phyloP scores from a whole-genome alignment of 2,888 invertebrate species.

The Sphaeridia pumilis region DNA sequence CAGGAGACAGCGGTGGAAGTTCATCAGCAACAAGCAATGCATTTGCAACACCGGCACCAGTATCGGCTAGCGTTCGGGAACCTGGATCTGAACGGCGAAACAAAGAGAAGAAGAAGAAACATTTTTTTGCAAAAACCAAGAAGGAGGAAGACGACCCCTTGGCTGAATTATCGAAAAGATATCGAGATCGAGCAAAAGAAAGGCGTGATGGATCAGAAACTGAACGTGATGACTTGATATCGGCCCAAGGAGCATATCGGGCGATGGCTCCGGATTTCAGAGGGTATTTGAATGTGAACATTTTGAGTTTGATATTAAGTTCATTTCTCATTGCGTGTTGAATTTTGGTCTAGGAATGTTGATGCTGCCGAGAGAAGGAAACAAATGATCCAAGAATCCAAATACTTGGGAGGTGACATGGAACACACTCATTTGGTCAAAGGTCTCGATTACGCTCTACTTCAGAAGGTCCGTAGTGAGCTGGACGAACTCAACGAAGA shows the following conservation, averaged over 20 bases:
- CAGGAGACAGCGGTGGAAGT: conserved; percentile 40
- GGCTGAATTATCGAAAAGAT: conserved; percentile 85
- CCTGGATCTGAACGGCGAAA: conserved; percentile 26
- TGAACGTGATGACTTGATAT: conserved; percentile 70
- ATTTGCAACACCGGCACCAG: conserved; percentile 28
- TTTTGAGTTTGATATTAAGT: no score
- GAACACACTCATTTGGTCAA: conserved; percentile 99
- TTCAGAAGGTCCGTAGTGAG: conserved; percentile 84
- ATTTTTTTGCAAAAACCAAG: conserved; percentile 79
- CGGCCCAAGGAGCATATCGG: conserved; percentile 65
- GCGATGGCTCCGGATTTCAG: conserved; percentile 95
- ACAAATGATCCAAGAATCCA: conserved; percentile 94
- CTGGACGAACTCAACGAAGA: conserved; percentile 68
- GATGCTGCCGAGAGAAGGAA: conserved; percentile 89
- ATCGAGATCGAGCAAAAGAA: conserved; percentile 81
- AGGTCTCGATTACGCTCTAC: conserved; percentile 80
- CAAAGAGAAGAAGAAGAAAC: conserved; percentile 77
- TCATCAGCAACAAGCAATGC: conserved; percentile 23
- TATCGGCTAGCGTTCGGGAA: conserved; percentile 35
- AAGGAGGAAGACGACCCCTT: conserved; percentile 91
- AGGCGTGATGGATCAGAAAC: conserved; percentile 70
- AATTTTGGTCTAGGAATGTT: conserved; percentile 40
- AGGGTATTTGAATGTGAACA: conserved; percentile 52
- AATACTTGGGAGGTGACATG: conserved; percentile 99
- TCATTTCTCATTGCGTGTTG: no score